Evolutionary conservation across 1,140 invertebrate species (phyloP), one percentile per base, ranked within the genome.

Genomic region (Lasaia peninsularis): DNA sequence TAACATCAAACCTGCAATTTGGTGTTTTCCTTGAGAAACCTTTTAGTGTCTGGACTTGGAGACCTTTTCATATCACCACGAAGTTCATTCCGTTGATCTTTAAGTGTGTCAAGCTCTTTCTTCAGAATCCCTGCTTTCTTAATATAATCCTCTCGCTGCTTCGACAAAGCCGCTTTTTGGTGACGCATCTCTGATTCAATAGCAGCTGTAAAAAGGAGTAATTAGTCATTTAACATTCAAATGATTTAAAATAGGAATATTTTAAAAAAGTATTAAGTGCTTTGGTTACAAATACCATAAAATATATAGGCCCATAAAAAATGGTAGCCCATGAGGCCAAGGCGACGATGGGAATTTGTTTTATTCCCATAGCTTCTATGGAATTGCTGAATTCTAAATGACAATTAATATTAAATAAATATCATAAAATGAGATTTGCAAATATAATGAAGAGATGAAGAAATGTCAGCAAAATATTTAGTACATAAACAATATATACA

Each of bases 151-250:
- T 95, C 93, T 9, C 94, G 92, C 71, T 96, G 94, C 63, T 94
- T 94, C 11, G 92, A 92, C 55, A 96, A 74, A 56, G 94, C 94
- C 1, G 93, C 93, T 82, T 94, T 94, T 70, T 96, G 95, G 66
- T 95, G 94, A 65, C 94, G 92, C 71, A 93, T 91, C 89, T 96
- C 95, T 67, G 95, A 92, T 66, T 94, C 94, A 69, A 96, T 93
- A 44, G 94, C 95, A 92, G 90, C 84, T 88, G 72, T 44, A 51
- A 53, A 66, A 73, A 66, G 63, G 62, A 75, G 16, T 31, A 56
- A n/a, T 34, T 56, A 34, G 18, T 49, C 7, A 56, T 24, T 44
- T 55, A 55, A 28, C 16, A 56, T 2, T 49, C 11, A 24, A 12
- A 35, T 37, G 14, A 40, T 9, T 52, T 50, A 31, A 16, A 58